A percentile compares a stretch with the other conserved stretches of the same genome.
phyloP scores from a whole-genome alignment of 2,888 invertebrate genomes.

The Epistrophe eligans region DNA sequence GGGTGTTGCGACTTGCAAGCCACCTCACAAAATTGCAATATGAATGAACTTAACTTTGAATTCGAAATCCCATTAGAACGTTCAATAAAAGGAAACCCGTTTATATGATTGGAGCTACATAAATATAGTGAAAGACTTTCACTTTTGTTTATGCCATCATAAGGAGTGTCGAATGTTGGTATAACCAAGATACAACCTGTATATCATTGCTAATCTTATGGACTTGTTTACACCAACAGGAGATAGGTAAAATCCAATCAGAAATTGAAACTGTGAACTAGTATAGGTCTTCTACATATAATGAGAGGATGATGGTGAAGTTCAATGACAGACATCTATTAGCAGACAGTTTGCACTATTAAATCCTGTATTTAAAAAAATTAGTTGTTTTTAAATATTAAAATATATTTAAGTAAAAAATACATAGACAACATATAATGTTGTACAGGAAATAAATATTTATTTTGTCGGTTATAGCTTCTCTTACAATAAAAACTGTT shows the following conservation, averaged over 20 bases:
- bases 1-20: slow-evolving; percentile 9
- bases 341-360: slow-evolving; percentile 2
- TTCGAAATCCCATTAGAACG: slow-evolving; percentile 40
- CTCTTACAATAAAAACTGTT: not conserved
- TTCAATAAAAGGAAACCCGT: slow-evolving; percentile 48
- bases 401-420: no score
- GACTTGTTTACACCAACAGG: slow-evolving; percentile 25
- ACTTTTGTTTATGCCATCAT: slow-evolving; percentile 43
- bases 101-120: not conserved
- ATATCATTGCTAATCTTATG: slow-evolving; percentile 20
- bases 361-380: slow-evolving; percentile 4
- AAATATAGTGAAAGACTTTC: slow-evolving; percentile 48
- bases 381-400: not conserved
- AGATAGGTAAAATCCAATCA: slow-evolving; percentile 4
- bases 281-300: slow-evolving; percentile 14
- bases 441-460: not conserved
- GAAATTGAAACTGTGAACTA: slow-evolving; percentile 25
- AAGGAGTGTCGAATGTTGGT: slow-evolving; percentile 23
- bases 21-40: not conserved
- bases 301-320: not conserved
- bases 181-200: slow-evolving; percentile 22
- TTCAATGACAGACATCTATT: slow-evolving; percentile 32
- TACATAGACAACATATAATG: not conserved
- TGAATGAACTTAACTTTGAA: slow-evolving; percentile 17
- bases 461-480: not conserved